Conservation (phyloP, 2,888 invertebrate species). For the Danaus chrysippus region DNA sequence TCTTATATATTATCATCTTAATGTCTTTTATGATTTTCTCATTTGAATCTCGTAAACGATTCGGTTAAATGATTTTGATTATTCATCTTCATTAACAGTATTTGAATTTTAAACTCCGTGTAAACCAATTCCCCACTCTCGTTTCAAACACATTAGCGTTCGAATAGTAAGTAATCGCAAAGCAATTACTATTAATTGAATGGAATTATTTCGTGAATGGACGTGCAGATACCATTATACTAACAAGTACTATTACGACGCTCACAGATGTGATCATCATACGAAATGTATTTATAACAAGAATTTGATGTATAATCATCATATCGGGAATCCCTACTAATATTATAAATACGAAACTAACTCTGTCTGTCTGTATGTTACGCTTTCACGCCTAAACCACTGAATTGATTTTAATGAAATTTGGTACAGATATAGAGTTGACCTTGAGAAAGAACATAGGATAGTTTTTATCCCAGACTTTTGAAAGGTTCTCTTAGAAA, state of each 20-base stretch:
- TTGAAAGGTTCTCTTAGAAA: no score
- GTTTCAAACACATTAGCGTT: constrained; percentile 1
- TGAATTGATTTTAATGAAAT: no score
- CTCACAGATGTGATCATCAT: neutral
- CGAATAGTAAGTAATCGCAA: neutral
- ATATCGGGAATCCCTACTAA: no score
- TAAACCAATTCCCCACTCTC: neutral
- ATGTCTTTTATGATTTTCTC: constrained; percentile 2
- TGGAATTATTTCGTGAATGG: constrained; percentile 3
- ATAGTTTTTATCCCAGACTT: no score
- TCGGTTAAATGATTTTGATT: no score
- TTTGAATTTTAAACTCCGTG: neutral
- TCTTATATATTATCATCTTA: neutral
- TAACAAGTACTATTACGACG: neutral
- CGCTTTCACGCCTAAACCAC: no score
- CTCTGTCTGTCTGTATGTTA: no score
- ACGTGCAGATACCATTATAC: constrained; percentile 10
- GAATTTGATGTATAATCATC: no score
- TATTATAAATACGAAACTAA: no score
- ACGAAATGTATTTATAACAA: constrained; percentile 6
- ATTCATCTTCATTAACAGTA: no score
- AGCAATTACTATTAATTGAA: constrained; percentile 6
- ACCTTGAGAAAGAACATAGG: no score
- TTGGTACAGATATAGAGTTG: no score
- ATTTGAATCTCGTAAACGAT: neutral